Evolutionary conservation across 2,797 vertebrate genomes (phyloP).

Genomic region (Lagorchestes hirsutus): DNA sequence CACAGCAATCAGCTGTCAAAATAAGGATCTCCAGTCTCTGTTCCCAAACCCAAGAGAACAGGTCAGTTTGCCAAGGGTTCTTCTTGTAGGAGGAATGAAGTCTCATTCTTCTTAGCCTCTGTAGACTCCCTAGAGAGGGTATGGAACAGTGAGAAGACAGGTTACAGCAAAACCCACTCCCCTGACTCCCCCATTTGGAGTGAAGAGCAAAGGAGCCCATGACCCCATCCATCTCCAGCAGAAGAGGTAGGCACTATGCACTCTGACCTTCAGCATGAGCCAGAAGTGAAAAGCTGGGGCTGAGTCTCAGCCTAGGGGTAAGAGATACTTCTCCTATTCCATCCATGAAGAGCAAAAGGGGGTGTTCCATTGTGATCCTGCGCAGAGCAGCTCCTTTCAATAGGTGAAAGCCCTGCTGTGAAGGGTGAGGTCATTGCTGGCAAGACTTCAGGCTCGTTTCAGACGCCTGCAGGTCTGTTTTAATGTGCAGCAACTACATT

Average conservation of each 20-base stretch:
- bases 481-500: slow-evolving; percentile 84
- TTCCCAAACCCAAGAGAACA: background rate
- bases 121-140: background rate
- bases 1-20: background rate
- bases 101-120: background rate
- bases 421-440: slow-evolving; percentile 86
- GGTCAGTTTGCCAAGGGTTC: background rate
- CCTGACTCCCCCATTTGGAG: slow-evolving; percentile 4
- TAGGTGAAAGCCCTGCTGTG: slow-evolving; percentile 78
- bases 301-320: background rate
- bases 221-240: background rate
- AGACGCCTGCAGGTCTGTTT: slow-evolving; percentile 84
- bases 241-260: background rate
- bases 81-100: background rate
- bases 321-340: background rate
- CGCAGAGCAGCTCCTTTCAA: slow-evolving; percentile 71
- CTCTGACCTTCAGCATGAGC: slow-evolving; percentile 17
- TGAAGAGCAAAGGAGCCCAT: background rate
- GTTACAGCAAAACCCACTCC: background rate
- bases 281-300: background rate
- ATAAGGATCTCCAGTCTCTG: background rate
- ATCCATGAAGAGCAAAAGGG: slow-evolving; percentile 2
- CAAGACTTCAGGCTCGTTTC: slow-evolving; percentile 66
- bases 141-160: background rate
- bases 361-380: slow-evolving; percentile 45